Evolutionary conservation across 2,888 invertebrate species (phyloP).

Genomic region (Euplagia quadripunctaria): DNA sequence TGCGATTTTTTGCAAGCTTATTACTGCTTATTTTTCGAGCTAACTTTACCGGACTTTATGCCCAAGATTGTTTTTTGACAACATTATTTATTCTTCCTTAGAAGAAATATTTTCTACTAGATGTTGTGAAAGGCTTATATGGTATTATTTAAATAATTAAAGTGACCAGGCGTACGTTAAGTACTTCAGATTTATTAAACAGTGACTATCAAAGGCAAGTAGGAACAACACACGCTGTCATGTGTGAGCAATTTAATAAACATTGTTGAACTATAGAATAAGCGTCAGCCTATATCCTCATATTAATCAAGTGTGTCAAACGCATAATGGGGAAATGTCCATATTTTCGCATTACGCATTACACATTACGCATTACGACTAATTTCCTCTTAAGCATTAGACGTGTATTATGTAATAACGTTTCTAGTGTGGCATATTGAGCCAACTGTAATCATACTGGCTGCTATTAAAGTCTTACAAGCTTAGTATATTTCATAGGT

Average conservation of each 20-base stretch:
- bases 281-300: background rate
- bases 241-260: background rate
- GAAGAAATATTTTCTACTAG: no score
- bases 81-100: no score
- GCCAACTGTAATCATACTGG: background rate
- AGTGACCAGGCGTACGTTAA: no score
- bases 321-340: background rate
- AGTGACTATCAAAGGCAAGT: no score
- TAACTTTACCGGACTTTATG: no score
- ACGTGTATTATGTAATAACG: background rate
- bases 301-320: background rate
- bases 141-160: no score
- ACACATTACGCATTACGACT: no score
- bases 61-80: no score
- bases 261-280: background rate
- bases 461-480: background rate
- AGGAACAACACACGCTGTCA: background rate
- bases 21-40: no score
- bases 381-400: background rate
- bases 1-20: no score
- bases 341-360: background rate
- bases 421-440: background rate
- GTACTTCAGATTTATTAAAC: no score
- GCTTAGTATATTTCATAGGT: constrained; percentile 4
- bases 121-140: no score